These are phyloP conservation scores for Botrylloides violaceus DNA, from an alignment of 23 tunicate species.

Conservation along the genomic window DNA sequence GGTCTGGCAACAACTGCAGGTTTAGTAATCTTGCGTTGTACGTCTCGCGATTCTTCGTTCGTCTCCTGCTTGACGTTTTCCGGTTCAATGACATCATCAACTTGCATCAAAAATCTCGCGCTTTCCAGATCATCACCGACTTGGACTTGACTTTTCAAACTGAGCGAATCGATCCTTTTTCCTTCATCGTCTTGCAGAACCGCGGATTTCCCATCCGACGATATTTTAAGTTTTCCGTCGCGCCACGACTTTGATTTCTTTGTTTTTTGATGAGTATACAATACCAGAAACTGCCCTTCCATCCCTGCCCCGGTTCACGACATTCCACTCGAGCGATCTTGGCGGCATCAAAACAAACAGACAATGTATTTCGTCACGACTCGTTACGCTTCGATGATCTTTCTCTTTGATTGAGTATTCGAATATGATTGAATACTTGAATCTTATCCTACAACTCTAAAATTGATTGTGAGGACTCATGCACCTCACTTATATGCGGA, in stretches of 20 bases:
- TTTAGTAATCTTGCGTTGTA: too few relatives aligned
- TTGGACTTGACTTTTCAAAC: not conserved
- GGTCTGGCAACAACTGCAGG: not conserved
- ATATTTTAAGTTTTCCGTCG: conserved; percentile 42
- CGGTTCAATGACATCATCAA: conserved; percentile 2
- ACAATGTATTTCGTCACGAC: not conserved
- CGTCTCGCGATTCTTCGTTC: not conserved
- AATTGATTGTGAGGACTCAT: too few relatives aligned
- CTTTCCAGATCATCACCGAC: conserved; percentile 22
- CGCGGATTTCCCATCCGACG: conserved; percentile 25
- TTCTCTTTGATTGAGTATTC: too few relatives aligned
- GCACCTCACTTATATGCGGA: too few relatives aligned
- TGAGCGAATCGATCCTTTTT: not conserved
- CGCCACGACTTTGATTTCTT: conserved; percentile 75
- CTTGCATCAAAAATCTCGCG: conserved; percentile 13
- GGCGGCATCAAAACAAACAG: not conserved
- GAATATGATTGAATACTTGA: too few relatives aligned
- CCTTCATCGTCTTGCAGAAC: conserved; percentile 6
- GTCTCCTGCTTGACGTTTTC: not conserved
- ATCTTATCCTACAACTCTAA: too few relatives aligned
- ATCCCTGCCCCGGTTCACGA: not conserved
- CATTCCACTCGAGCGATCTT: too few relatives aligned
- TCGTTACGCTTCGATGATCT: not conserved
- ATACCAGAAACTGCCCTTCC: conserved; percentile 18
- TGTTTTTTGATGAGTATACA: conserved; percentile 81